phyloP scores from a whole-genome alignment of 2,113 vertebrate species.

The Perccottus glenii region DNA sequence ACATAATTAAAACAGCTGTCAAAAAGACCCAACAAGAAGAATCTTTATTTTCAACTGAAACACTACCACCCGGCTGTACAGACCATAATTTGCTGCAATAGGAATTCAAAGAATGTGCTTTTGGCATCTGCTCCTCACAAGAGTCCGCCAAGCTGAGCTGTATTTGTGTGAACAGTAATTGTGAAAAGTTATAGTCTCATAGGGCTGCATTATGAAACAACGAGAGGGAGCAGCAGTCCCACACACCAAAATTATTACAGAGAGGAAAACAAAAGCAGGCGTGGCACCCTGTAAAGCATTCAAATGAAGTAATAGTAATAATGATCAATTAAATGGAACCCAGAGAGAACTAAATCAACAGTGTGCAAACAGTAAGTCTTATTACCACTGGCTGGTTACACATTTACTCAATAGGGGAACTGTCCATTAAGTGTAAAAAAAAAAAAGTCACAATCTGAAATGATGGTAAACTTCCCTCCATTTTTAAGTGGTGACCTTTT shows the following conservation, averaged over 20 bases:
- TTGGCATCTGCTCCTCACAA: slow-evolving; percentile 19
- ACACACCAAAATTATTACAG: neutral
- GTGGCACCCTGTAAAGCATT: slow-evolving; percentile 1
- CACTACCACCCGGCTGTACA: neutral
- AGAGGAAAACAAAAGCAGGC: slow-evolving; percentile 26
- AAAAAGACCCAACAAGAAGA: neutral
- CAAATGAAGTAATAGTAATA: neutral
- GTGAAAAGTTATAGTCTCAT: slow-evolving; percentile 24
- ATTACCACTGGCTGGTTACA: too few relatives aligned
- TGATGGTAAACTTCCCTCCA: too few relatives aligned
- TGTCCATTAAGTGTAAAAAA: too few relatives aligned
- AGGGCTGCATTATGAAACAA: slow-evolving; percentile 20
- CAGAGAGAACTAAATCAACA: neutral
- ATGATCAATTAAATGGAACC: neutral
- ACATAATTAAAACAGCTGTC: neutral
- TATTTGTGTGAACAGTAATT: slow-evolving; percentile 19
- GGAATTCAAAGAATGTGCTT: slow-evolving; percentile 29
- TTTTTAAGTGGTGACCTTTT: neutral
- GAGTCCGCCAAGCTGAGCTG: slow-evolving; percentile 7
- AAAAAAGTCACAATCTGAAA: too few relatives aligned
- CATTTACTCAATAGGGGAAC: too few relatives aligned
- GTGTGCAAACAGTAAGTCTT: neutral
- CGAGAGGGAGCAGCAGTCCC: slow-evolving; percentile 7
- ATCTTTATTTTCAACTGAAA: neutral
- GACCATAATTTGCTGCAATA: neutral